Percentiles rank a stretch among this genome's conserved stretches.
These are phyloP conservation scores for Thalpophila matura DNA, from an alignment of 2,888 invertebrate genomes.

Conservation along the genomic window DNA sequence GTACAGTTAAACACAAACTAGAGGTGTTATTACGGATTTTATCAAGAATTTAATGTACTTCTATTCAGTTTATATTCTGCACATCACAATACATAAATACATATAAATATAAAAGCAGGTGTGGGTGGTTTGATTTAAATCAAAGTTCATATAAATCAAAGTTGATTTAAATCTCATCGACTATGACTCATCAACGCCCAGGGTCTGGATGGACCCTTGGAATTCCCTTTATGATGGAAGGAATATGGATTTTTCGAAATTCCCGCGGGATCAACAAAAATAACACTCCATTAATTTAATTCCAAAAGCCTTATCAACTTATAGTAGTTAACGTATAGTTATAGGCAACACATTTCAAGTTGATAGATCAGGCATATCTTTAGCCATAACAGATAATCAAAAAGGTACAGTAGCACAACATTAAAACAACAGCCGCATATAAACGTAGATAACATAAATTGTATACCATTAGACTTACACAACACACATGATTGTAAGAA, in stretches of 20 bases:
- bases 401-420: conserved; percentile 28
- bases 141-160: too few species aligned
- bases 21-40: not conserved
- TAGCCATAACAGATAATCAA: conserved; percentile 43
- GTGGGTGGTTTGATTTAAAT: too few species aligned
- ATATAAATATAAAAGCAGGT: too few species aligned
- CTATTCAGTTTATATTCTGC: not conserved
- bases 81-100: too few species aligned
- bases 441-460: conserved; percentile 40
- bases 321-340: too few species aligned
- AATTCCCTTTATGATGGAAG: too few species aligned
- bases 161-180: too few species aligned
- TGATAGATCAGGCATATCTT: conserved; percentile 36
- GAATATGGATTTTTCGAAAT: too few species aligned
- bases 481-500: conserved; percentile 44
- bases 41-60: not conserved
- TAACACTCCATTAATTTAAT: conserved; percentile 19
- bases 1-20: conserved; percentile 7
- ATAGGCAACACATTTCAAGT: conserved; percentile 12
- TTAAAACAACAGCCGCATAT: conserved; percentile 40
- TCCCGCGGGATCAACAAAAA: too few species aligned
- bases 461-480: conserved; percentile 44
- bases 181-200: too few species aligned
- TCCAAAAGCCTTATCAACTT: conserved; percentile 24
- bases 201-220: too few species aligned